phyloP scores from a whole-genome alignment of 64 coral and sea anemone genomes.

The Porites lutea region DNA sequence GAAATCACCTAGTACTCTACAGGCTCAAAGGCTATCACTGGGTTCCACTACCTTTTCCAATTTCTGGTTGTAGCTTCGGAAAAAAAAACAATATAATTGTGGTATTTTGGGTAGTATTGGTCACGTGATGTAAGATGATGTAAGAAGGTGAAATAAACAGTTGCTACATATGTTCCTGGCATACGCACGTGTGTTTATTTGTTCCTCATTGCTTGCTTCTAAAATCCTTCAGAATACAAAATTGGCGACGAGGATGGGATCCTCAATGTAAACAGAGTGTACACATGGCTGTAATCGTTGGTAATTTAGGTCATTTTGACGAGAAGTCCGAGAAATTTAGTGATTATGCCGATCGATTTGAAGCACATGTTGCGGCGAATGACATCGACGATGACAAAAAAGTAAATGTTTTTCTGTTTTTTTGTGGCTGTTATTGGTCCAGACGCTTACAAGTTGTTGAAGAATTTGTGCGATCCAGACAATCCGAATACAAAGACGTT shows the following conservation, averaged over 20 bases:
- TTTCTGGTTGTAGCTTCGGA: too few relatives aligned
- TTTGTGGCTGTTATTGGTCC: slow-evolving; percentile 45
- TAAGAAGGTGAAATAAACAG: too few relatives aligned
- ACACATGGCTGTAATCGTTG: slow-evolving; percentile 20
- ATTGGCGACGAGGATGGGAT: slow-evolving; percentile 45
- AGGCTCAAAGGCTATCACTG: too few relatives aligned
- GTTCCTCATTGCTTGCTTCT: too few relatives aligned
- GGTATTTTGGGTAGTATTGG: too few relatives aligned
- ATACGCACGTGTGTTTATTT: too few relatives aligned
- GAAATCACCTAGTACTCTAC: too few relatives aligned
- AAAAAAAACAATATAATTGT: too few relatives aligned
- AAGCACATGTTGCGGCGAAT: slow-evolving; percentile 38
- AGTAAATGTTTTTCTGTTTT: slow-evolving; percentile 45
- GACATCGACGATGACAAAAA: slow-evolving; percentile 19
- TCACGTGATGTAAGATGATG: too few relatives aligned
- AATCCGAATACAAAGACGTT: slow-evolving; percentile 34
- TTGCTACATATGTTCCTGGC: too few relatives aligned
- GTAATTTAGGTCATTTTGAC: slow-evolving; percentile 41
- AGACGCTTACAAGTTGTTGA: slow-evolving; percentile 60
- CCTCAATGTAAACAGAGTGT: not conserved
- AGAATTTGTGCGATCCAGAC: slow-evolving; percentile 52
- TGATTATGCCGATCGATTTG: slow-evolving; percentile 26
- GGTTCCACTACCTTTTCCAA: too few relatives aligned
- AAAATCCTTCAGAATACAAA: not conserved
- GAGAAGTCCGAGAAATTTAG: slow-evolving; percentile 38